Evolutionary conservation across 2,797 vertebrate genomes (phyloP).

Genomic region (Oophaga sylvatica): DNA sequence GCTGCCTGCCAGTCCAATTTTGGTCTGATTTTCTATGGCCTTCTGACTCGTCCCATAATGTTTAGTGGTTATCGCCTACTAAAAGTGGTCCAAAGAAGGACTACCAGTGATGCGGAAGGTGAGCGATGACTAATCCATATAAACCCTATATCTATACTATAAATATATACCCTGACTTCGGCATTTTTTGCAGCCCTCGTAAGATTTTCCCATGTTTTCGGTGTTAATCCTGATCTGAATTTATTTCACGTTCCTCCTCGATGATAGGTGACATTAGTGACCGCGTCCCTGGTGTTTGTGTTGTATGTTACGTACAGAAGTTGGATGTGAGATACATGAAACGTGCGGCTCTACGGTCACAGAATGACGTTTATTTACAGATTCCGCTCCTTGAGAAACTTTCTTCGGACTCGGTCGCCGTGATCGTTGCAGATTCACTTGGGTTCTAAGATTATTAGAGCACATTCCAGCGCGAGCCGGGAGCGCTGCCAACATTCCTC

Average conservation of each 20-base stretch:
- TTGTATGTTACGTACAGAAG: background rate
- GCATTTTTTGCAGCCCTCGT: too few relatives aligned
- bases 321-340: background rate
- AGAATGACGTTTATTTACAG: slow-evolving; percentile 50
- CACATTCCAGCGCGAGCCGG: slow-evolving; percentile 51
- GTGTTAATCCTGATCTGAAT: background rate
- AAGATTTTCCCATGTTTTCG: background rate
- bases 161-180: too few relatives aligned
- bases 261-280: too few relatives aligned
- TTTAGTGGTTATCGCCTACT: too few relatives aligned
- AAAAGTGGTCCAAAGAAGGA: too few relatives aligned
- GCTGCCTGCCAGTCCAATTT: too few relatives aligned
- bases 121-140: too few relatives aligned
- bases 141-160: too few relatives aligned
- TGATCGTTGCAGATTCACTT: slow-evolving; percentile 42
- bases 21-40: too few relatives aligned
- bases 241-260: background rate
- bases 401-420: slow-evolving; percentile 23
- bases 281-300: background rate
- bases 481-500: slow-evolving; percentile 54
- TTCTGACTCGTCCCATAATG: too few relatives aligned
- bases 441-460: slow-evolving; percentile 44
- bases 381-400: slow-evolving; percentile 48
- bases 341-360: background rate
- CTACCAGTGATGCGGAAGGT: too few relatives aligned